phyloP scores from a whole-genome alignment of 2,113 vertebrate species.

The Protobothrops mucrosquamatus region DNA sequence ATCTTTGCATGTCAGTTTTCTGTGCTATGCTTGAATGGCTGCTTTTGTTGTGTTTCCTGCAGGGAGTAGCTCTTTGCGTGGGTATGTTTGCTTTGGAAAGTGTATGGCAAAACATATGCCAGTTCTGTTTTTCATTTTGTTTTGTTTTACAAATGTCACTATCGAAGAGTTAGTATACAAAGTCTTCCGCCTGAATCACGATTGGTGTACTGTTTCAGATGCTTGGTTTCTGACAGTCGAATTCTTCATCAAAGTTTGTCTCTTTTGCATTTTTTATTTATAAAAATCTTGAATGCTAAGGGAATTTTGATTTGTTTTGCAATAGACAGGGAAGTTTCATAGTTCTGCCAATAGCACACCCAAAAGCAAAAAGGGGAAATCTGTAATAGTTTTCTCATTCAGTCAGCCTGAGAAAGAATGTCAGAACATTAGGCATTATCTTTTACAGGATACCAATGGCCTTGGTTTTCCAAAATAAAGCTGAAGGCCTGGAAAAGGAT shows the following conservation, averaged over 20 bases:
- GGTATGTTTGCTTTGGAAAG: conserved; percentile 20
- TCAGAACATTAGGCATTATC: background rate
- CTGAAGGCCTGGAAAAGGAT: background rate
- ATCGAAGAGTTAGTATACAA: conserved; percentile 11
- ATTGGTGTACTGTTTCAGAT: conserved; percentile 3
- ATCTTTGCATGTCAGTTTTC: conserved; percentile 3
- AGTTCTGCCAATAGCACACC: conserved; percentile 26
- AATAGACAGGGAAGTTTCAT: conserved; percentile 38
- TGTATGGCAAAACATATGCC: background rate
- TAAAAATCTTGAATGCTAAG: conserved; percentile 40
- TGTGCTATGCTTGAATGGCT: accelerated
- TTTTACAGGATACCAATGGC: background rate
- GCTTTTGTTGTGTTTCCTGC: background rate
- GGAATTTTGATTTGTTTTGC: conserved; percentile 50
- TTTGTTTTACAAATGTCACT: conserved; percentile 19
- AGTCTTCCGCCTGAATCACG: conserved; percentile 8
- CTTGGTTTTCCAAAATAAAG: conserved; percentile 15
- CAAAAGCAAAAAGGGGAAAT: conserved; percentile 5
- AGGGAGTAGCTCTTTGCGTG: background rate
- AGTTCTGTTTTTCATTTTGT: conserved; percentile 2
- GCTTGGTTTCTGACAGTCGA: conserved; percentile 9
- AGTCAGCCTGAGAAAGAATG: conserved; percentile 24
- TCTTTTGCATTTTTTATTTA: conserved; percentile 44
- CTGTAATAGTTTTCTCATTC: background rate
- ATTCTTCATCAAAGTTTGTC: conserved; percentile 26